Conservation (phyloP, 53 echinoderm and acorn worm genomes). For the Crossaster papposus region DNA sequence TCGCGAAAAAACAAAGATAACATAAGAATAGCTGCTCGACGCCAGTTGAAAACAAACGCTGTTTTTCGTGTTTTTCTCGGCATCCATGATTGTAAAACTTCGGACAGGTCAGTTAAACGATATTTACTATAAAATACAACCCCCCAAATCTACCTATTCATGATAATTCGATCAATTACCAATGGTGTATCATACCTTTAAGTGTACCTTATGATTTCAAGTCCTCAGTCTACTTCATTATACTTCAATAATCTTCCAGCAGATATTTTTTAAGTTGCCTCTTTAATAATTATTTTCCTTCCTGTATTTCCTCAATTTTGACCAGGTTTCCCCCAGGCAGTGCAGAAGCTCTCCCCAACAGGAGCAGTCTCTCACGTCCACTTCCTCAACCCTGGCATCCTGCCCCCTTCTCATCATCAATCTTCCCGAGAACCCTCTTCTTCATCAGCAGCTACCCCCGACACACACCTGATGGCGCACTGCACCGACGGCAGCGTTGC, state of each 20-base stretch:
- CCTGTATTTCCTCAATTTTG: neutral
- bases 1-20: too few species aligned
- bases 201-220: too few species aligned
- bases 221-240: too few species aligned
- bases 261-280: neutral
- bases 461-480: constrained; percentile 48
- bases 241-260: neutral
- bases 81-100: too few species aligned
- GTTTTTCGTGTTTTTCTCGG: too few species aligned
- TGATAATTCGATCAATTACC: too few species aligned
- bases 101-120: too few species aligned
- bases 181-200: too few species aligned
- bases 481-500: constrained; percentile 59
- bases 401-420: constrained; percentile 20
- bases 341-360: constrained; percentile 57
- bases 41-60: too few species aligned
- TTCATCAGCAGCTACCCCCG: constrained; percentile 28
- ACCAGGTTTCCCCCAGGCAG: constrained; percentile 73
- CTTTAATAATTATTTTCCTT: neutral
- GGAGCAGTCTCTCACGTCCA: constrained; percentile 48
- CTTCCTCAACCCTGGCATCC: constrained; percentile 57
- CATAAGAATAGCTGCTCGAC: too few species aligned
- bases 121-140: too few species aligned
- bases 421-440: constrained; percentile 3
- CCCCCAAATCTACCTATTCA: too few species aligned